Evolutionary conservation across 2,797 vertebrate species (phyloP).

Genomic region (Gambelia wislizenii): DNA sequence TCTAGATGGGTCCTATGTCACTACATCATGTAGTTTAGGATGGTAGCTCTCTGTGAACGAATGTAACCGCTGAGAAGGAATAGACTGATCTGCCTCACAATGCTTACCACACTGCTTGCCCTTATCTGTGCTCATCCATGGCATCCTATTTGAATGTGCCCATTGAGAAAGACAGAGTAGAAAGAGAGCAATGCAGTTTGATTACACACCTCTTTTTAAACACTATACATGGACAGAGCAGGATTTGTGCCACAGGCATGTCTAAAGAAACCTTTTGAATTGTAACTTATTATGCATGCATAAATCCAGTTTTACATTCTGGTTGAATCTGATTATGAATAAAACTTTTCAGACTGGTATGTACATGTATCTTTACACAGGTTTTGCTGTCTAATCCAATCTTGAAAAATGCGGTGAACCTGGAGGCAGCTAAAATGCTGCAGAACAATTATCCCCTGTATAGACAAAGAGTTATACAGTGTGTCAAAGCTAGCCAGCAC

Average conservation of each 20-base stretch:
- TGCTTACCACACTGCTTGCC: background rate
- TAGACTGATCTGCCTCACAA: too few species aligned
- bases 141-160: background rate
- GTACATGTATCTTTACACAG: slow-evolving; percentile 53
- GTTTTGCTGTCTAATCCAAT: slow-evolving; percentile 70
- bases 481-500: slow-evolving; percentile 17
- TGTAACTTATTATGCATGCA: background rate
- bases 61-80: background rate
- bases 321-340: slow-evolving; percentile 7
- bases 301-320: background rate
- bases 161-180: background rate
- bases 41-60: background rate
- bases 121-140: background rate
- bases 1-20: background rate
- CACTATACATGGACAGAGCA: background rate
- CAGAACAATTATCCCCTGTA: background rate
- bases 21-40: background rate
- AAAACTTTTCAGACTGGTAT: slow-evolving; percentile 12
- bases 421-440: slow-evolving; percentile 55
- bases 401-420: slow-evolving; percentile 59
- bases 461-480: slow-evolving; percentile 21
- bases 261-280: background rate
- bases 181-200: background rate
- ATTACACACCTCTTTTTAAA: background rate
- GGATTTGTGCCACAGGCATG: background rate